Base-by-base conservation (phyloP, 1,140 invertebrate species). In the Caenorhabditis tropicalis region DNA sequence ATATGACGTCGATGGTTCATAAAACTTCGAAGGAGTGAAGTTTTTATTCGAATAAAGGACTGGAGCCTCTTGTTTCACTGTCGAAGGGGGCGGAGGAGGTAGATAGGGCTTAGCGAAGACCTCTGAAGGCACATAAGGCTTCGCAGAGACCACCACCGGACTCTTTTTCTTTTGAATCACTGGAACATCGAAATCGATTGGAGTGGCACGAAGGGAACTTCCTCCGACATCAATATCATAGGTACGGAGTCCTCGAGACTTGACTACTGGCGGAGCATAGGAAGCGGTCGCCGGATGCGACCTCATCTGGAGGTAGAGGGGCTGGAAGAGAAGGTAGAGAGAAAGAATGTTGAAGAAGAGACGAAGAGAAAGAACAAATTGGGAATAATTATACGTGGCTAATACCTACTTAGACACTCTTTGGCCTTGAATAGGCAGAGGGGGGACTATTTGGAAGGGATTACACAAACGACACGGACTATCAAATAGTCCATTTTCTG, bases 161-260 rank as follows among this genome's bases (percentile, higher is more conserved):
- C n/a, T n/a, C n/a, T n/a, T n/a, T 2, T 31, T 74, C 36, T 74
- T 39, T 24, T 24, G 36, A 19, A 74, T 74, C 65, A 74, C 65
- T 5, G 65, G 65, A 43, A 74, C 21, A 24, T 74, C 65, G 10
- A 74, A n/a, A 24, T 74, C 65, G n/a, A 74, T 74, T 5, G 65
- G 65, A 6, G 65, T 74, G 12, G 65, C 65, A 21, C 65, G 33
- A 9, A 74, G 36, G 10, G 36, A 12, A 9, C 58, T 9, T 2
- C 65, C 65, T 21, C 65, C 65, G 0, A 74, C 65, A 27, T 74
- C 36, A 10, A 74, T 74, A 24, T 74, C 65, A 74, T 74, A 74
- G n/a, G 65, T 43, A 1, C 65, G 65, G n/a, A 74, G 65, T 43
- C 65, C 65, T 19, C 65, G 65, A 46, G 65, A 74, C 43, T 74